Evolutionary conservation across 2,888 invertebrate genomes (phyloP).

Genomic region (Sinodicranocentrus sp.): DNA sequence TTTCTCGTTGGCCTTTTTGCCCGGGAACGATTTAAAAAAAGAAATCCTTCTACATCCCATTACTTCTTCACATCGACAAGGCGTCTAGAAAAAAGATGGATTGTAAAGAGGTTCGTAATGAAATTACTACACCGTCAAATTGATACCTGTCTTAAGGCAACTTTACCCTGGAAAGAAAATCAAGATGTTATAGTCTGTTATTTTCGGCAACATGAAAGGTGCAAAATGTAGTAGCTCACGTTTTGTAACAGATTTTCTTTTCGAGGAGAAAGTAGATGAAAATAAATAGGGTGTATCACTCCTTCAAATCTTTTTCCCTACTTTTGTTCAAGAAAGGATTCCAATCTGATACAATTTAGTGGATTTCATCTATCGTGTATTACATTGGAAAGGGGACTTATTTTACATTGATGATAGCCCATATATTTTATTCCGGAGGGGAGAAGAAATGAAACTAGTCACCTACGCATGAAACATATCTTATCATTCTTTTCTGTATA

Average conservation of each 20-base stretch:
- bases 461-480: too few relatives aligned
- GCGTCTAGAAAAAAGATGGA: not conserved
- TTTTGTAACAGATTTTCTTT: constrained; percentile 46
- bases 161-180: not conserved
- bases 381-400: not conserved
- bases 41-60: constrained; percentile 2
- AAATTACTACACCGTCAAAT: not conserved
- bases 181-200: not conserved
- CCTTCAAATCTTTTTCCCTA: constrained; percentile 45
- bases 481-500: too few relatives aligned
- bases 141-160: too few relatives aligned
- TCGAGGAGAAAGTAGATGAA: constrained; percentile 9
- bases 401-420: constrained; percentile 10
- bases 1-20: constrained; percentile 25
- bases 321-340: not conserved
- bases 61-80: not conserved
- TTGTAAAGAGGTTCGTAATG: not conserved
- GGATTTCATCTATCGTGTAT: constrained; percentile 46
- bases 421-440: constrained; percentile 53
- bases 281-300: constrained; percentile 34
- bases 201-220: too few relatives aligned
- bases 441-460: too few relatives aligned
- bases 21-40: too few relatives aligned
- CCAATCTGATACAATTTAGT: constrained; percentile 49
- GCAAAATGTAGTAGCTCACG: too few relatives aligned